Percentiles rank a stretch among this genome's conserved stretches.
These are phyloP conservation scores for Alauda arvensis DNA, from an alignment of 2,797 vertebrate species.

Conservation along the genomic window DNA sequence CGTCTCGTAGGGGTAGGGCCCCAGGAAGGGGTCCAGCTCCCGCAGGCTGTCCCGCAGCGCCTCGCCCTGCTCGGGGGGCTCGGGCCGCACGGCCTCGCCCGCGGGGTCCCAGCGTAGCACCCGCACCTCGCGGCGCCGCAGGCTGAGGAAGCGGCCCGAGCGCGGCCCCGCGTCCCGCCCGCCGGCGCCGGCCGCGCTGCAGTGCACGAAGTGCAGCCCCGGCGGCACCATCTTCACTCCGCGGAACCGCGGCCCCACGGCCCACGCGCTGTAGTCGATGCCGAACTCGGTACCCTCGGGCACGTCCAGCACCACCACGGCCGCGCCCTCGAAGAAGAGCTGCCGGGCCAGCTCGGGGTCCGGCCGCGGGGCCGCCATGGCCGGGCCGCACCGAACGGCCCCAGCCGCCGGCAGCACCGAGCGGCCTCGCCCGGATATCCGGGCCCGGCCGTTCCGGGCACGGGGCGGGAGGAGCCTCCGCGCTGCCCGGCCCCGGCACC, in stretches of 20 bases:
- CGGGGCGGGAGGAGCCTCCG: background rate
- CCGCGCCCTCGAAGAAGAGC: slow-evolving; percentile 79
- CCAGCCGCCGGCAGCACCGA: fast-evolving
- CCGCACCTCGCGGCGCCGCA: slow-evolving; percentile 80
- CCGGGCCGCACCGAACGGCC: background rate
- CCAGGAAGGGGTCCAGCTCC: slow-evolving; percentile 86
- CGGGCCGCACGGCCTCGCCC: slow-evolving; percentile 81
- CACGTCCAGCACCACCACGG: slow-evolving; percentile 85
- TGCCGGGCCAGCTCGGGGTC: slow-evolving; percentile 10
- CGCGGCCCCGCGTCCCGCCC: slow-evolving; percentile 81
- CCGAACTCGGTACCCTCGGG: slow-evolving; percentile 91
- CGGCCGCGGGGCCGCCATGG: background rate
- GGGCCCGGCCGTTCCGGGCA: background rate
- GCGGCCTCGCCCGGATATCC: background rate
- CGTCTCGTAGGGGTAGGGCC: slow-evolving; percentile 88
- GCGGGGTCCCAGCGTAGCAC: slow-evolving; percentile 83
- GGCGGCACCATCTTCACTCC: slow-evolving; percentile 97
- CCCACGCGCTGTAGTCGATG: slow-evolving; percentile 91
- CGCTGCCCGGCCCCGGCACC: background rate
- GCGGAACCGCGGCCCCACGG: slow-evolving; percentile 88
- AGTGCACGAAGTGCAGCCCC: slow-evolving; percentile 91
- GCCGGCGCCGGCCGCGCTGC: slow-evolving; percentile 75
- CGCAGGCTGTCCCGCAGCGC: slow-evolving; percentile 74
- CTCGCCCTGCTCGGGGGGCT: slow-evolving; percentile 76
- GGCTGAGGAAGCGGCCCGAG: slow-evolving; percentile 82